Conservation (phyloP, 2,888 invertebrate species). For the Argyra leucocephala region DNA sequence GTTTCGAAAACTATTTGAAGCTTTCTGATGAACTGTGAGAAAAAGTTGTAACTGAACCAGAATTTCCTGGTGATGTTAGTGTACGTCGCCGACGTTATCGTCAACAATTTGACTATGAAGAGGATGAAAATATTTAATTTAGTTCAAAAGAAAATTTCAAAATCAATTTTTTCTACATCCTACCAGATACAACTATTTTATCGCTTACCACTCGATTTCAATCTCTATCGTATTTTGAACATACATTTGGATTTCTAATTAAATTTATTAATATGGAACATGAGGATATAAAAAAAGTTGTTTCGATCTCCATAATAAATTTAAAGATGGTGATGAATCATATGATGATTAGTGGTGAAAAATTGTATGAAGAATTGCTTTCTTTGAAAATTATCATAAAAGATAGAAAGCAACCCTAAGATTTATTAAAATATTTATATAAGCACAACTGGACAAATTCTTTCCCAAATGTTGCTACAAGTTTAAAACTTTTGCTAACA, state of each 20-base stretch:
- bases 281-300: conserved; percentile 9
- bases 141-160: conserved; percentile 5
- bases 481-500: conserved; percentile 10
- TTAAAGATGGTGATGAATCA: conserved; percentile 8
- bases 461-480: conserved; percentile 7
- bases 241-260: conserved; percentile 5
- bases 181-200: conserved; percentile 1
- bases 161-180: conserved; percentile 8
- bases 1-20: conserved; percentile 9
- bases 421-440: conserved; percentile 11
- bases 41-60: conserved; percentile 8
- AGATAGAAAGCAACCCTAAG: neutral
- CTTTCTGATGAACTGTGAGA: conserved; percentile 7
- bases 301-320: conserved; percentile 9
- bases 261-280: conserved; percentile 8
- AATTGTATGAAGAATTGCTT: conserved; percentile 9
- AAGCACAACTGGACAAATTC: neutral
- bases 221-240: conserved; percentile 2
- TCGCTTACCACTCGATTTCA: neutral
- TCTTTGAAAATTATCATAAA: conserved; percentile 7
- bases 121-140: neutral
- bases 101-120: conserved; percentile 9
- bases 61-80: conserved; percentile 8
- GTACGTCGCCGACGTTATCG: conserved; percentile 3
- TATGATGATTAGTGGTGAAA: conserved; percentile 10